A percentile compares a stretch with the other conserved stretches of the same genome.
Conservation (phyloP, 1,140 invertebrate species). For the Drosophila bifasciata region DNA sequence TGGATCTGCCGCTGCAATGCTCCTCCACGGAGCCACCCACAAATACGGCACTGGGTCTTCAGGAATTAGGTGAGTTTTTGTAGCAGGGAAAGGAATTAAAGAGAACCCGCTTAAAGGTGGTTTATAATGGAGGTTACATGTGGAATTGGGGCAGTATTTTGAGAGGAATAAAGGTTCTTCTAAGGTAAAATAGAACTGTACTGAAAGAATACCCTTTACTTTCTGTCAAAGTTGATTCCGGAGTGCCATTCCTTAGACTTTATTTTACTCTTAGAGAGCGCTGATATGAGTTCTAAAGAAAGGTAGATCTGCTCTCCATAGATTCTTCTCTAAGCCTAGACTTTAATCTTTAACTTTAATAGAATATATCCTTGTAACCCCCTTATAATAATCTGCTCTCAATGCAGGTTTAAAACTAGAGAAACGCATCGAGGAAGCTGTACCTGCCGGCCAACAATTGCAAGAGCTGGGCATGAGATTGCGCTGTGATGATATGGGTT, state of each 20-base stretch:
- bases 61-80: slow-evolving; percentile 78
- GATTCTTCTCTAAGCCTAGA: neutral
- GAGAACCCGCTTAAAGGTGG: no score
- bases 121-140: no score
- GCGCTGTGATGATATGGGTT: slow-evolving; percentile 86
- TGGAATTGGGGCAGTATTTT: no score
- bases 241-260: no score
- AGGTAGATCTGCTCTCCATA: no score
- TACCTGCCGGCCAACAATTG: slow-evolving; percentile 87
- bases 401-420: slow-evolving; percentile 85
- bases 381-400: neutral
- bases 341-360: neutral
- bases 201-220: neutral
- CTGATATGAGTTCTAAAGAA: no score
- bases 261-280: no score
- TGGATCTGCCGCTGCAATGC: slow-evolving; percentile 83
- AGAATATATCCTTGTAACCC: no score
- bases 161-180: no score
- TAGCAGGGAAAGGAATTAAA: neutral
- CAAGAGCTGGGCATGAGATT: slow-evolving; percentile 87
- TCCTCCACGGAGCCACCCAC: slow-evolving; percentile 82
- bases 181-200: no score
- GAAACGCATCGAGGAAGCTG: slow-evolving; percentile 87
- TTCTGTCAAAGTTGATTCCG: no score
- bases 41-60: slow-evolving; percentile 80